Base-by-base conservation (phyloP, 2,113 vertebrate species). In the Poeciliopsis prolifica region DNA sequence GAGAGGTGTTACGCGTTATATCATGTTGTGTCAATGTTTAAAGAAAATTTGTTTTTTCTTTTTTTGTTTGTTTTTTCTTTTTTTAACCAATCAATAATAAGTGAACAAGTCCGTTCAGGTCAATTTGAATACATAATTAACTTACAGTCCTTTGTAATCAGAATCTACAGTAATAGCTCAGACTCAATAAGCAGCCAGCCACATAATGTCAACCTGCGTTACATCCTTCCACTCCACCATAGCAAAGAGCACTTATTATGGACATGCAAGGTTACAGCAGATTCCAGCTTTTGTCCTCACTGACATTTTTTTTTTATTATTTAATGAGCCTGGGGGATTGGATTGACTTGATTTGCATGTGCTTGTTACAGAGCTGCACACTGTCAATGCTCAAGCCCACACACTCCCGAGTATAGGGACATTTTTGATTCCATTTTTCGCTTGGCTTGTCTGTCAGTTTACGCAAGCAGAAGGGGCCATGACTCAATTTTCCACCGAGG, bases 251-350 rank as follows among this genome's bases (percentile, higher is more conserved):
- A 5, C 68, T 88, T 64, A 72, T 74, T 86, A 85, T 87, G 69
- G 88, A 86, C 78, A 83, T 83, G 65, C 77, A 83, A 72, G 78
- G 78, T 79, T 86, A 83, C 64, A 71, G 75, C 40, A 77, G 80
- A 64, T 77, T 76, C 67, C 70, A 70, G 67, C 69, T 84, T 86
- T 82, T 85, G 86, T 87, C 86, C 83, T 81, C 19, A 67, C 76
- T 70, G 40, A 70, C 31, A 77, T 84, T 74, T 86, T 91, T 86
- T 83, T 89, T 91, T 84, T 71, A 83, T 91, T 82, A 89, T 92
- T 89, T 86, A 91, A 90, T 82, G 86, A 90, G 87, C 81, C 87
- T 54, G 42, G 67, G 69, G 79, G 51, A 24, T 77, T 72, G 76
- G 70, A 66, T 77, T 65, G 85, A 67, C 81, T 82, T 54, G 35